Percentiles rank a stretch among this genome's conserved stretches.
phyloP scores from a whole-genome alignment of 2,113 vertebrate genomes.

The Psophia crepitans region DNA sequence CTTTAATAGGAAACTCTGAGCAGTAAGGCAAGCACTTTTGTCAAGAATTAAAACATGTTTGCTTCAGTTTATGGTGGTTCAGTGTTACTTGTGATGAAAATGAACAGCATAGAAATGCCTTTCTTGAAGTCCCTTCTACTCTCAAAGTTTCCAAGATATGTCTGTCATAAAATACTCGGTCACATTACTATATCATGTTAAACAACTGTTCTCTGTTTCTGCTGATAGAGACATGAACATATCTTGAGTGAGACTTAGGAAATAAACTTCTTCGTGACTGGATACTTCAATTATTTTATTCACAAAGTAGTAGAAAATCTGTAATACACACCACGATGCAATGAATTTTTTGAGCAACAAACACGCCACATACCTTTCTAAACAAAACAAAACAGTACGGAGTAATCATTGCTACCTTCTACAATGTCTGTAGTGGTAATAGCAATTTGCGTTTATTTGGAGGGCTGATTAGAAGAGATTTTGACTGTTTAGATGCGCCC shows the following conservation, averaged over 20 bases:
- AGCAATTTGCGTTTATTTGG: neutral
- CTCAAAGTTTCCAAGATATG: neutral
- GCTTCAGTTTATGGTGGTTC: neutral
- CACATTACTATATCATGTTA: neutral
- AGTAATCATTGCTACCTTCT: neutral
- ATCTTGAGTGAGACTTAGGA: neutral
- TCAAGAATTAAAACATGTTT: neutral
- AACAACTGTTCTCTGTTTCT: neutral
- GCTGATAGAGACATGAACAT: neutral
- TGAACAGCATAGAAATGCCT: neutral
- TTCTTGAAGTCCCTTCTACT: neutral
- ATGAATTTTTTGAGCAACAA: neutral
- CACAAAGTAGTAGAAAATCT: neutral
- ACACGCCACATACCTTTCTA: neutral
- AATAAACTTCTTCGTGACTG: neutral
- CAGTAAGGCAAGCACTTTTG: neutral
- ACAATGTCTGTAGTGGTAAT: neutral
- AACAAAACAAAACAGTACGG: neutral
- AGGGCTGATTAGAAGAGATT: neutral
- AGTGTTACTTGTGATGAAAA: neutral
- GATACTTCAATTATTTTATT: neutral
- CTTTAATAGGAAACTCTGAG: neutral
- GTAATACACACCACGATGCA: fast-evolving
- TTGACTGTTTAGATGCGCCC: neutral
- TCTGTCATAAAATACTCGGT: neutral